A percentile compares a stretch with the other conserved stretches of the same genome.
These are phyloP conservation scores for Chrysina gloriosa DNA, from an alignment of 2,888 invertebrate species.

Conservation along the genomic window DNA sequence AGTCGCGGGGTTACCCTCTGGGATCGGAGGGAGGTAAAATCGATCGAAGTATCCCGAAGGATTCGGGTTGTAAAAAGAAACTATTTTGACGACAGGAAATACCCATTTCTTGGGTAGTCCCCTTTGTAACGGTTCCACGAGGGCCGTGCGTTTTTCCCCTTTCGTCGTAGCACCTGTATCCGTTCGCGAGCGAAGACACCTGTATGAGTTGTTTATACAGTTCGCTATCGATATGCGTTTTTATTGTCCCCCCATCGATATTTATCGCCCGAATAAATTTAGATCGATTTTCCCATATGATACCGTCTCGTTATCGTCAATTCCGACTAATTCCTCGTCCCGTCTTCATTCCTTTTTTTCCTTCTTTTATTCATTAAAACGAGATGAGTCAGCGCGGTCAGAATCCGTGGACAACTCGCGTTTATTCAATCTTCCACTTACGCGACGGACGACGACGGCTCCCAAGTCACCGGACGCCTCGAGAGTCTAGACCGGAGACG, in stretches of 20 bases:
- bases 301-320: background rate
- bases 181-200: constrained; percentile 19
- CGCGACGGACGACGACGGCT: background rate
- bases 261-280: background rate
- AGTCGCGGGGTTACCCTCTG: background rate
- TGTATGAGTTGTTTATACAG: constrained; percentile 22
- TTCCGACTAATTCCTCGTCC: background rate
- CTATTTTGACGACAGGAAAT: background rate
- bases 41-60: background rate
- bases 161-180: constrained; percentile 12
- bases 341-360: background rate
- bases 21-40: background rate
- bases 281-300: background rate
- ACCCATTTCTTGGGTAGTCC: background rate
- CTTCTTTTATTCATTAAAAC: background rate
- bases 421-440: background rate
- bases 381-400: constrained; percentile 10
- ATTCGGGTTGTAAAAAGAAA: background rate
- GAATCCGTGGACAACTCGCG: background rate
- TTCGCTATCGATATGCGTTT: background rate
- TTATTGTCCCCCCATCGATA: background rate
- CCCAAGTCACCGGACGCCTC: background rate
- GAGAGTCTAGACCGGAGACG: background rate
- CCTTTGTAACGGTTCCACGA: background rate
- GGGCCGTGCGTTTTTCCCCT: constrained; percentile 7